Conservation (phyloP, 2,113 vertebrate species). For the Pyrgilauda ruficollis region DNA sequence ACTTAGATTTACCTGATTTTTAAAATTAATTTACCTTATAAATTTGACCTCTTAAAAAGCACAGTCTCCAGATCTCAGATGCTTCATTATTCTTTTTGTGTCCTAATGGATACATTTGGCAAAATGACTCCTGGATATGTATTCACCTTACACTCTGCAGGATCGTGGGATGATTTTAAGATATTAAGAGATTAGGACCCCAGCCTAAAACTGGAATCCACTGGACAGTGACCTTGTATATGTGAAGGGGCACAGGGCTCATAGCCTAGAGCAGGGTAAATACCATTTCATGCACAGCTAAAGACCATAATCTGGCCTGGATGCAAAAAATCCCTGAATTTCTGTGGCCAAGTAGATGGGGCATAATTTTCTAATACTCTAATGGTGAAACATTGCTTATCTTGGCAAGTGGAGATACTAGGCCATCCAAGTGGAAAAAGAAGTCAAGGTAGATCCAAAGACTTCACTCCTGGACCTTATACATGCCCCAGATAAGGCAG, state of each 20-base stretch:
- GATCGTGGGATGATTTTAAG: neutral
- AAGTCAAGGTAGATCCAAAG: neutral
- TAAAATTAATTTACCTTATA: neutral
- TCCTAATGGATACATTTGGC: neutral
- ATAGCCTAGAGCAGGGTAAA: neutral
- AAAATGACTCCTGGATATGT: neutral
- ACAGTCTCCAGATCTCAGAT: neutral
- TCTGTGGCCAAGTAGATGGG: neutral
- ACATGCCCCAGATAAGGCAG: neutral
- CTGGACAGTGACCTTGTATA: neutral
- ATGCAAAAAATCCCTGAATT: neutral
- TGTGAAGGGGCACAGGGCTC: neutral
- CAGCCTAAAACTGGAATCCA: neutral
- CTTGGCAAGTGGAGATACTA: neutral
- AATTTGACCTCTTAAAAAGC: neutral
- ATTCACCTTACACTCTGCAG: neutral
- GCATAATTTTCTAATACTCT: neutral
- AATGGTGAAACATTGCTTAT: neutral
- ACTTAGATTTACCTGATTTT: neutral
- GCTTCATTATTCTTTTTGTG: neutral
- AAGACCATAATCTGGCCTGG: neutral
- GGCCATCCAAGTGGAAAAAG: neutral
- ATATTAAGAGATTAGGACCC: neutral
- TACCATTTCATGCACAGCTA: neutral
- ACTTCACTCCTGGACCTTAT: neutral